These are phyloP conservation scores for Cephus nigrinus DNA, from an alignment of 2,888 invertebrate species.

Conservation along the genomic window DNA sequence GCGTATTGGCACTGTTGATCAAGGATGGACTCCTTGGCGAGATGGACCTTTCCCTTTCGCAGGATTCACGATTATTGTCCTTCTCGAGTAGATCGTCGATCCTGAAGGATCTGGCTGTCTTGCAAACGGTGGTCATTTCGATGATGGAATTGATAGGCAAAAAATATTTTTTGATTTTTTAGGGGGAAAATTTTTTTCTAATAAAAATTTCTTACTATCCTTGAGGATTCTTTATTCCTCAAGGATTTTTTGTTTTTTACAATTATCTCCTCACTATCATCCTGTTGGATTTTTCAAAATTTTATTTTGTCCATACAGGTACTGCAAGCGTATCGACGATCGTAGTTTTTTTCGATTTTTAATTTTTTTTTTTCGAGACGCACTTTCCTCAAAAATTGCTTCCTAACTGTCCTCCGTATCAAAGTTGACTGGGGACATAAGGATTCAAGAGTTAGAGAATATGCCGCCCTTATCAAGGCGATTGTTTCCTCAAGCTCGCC, in stretches of 20 bases:
- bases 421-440: constrained; percentile 15
- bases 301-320: neutral
- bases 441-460: constrained; percentile 15
- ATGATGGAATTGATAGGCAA: neutral
- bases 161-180: neutral
- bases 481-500: constrained; percentile 24
- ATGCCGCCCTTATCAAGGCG: constrained; percentile 22
- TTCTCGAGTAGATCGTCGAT: constrained; percentile 17
- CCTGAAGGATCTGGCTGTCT: constrained; percentile 19
- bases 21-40: constrained; percentile 4
- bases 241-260: neutral
- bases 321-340: neutral
- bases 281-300: neutral
- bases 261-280: neutral
- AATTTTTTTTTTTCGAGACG: neutral
- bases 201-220: neutral
- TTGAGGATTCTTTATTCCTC: neutral
- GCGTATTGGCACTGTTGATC: neutral
- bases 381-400: neutral
- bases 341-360: neutral
- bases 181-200: too few species aligned
- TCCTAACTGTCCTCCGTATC: constrained; percentile 16
- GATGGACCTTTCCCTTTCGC: constrained; percentile 11
- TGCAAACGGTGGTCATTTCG: constrained; percentile 8
- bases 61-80: constrained; percentile 6